These are phyloP conservation scores for Ctenopoma kingsleyae DNA, from an alignment of 2,797 vertebrate genomes.

Conservation along the genomic window DNA sequence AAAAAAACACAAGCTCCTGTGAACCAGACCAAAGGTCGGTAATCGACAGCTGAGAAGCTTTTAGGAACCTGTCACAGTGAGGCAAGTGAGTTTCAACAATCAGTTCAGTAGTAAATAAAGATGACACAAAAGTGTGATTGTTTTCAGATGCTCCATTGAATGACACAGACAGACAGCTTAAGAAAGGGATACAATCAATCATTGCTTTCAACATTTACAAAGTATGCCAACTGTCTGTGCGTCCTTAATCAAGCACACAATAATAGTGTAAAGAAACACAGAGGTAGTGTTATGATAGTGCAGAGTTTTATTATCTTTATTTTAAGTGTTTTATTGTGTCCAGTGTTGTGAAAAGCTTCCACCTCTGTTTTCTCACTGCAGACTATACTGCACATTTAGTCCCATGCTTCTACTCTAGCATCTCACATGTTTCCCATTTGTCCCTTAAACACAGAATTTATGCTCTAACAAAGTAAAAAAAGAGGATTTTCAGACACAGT, in stretches of 20 bases:
- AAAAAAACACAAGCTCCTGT: constrained; percentile 26
- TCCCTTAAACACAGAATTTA: constrained; percentile 34
- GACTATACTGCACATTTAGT: constrained; percentile 3
- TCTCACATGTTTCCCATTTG: constrained; percentile 54
- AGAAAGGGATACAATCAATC: constrained; percentile 57
- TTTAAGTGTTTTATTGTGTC: constrained; percentile 10
- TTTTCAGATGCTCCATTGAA: constrained; percentile 46
- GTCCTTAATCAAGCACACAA: constrained; percentile 24
- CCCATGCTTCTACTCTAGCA: constrained; percentile 5
- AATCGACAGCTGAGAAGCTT: constrained; percentile 43
- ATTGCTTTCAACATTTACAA: constrained; percentile 29
- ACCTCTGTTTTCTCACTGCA: constrained; percentile 3
- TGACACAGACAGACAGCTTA: constrained; percentile 16
- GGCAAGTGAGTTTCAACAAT: constrained; percentile 50
- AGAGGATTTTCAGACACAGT: constrained; percentile 27
- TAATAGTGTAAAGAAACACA: constrained; percentile 28
- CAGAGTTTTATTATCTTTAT: constrained; percentile 13
- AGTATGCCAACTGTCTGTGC: constrained; percentile 13
- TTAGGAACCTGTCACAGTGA: constrained; percentile 42
- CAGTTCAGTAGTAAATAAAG: constrained; percentile 29
- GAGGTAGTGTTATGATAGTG: constrained; percentile 8
- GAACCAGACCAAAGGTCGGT: constrained; percentile 46
- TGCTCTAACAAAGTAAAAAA: constrained; percentile 37
- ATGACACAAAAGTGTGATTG: constrained; percentile 52
- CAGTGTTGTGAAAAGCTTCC: neutral